Conservation (phyloP, 2,797 vertebrate genomes). For the Rhodeus uyekii region DNA sequence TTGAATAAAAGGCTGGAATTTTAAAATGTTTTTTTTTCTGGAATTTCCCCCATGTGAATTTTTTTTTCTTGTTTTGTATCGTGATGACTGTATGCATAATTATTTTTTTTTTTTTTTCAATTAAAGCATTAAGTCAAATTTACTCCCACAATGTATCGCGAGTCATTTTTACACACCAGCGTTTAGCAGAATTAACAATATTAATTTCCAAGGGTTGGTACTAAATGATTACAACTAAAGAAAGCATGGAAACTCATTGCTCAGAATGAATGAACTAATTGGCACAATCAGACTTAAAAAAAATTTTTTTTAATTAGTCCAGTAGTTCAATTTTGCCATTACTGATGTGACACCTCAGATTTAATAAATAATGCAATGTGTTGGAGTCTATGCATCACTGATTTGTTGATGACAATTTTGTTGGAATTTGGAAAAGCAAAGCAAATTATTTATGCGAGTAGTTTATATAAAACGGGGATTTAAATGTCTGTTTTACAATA, state of each 20-base stretch:
- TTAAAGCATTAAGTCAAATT: constrained; percentile 61
- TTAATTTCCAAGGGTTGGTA: not conserved
- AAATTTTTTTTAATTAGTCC: not conserved
- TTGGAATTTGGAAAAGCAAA: too few species aligned
- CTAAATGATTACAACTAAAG: not conserved
- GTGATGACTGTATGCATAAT: constrained; percentile 55
- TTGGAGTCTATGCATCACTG: too few species aligned
- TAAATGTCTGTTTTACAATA: not conserved
- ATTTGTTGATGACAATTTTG: not conserved
- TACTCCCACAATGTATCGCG: not conserved
- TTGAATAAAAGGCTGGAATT: constrained; percentile 72
- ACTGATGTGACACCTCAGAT: not conserved
- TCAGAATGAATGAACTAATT: not conserved
- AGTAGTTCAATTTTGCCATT: not conserved
- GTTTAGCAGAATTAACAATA: not conserved
- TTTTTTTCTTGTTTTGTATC: constrained; percentile 53
- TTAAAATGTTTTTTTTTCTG: constrained; percentile 51
- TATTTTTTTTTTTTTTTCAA: constrained; percentile 55
- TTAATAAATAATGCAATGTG: too few species aligned
- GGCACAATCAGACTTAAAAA: not conserved
- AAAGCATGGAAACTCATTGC: not conserved
- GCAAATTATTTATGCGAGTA: too few species aligned
- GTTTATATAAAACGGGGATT: too few species aligned
- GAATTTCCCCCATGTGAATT: not conserved
- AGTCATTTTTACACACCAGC: constrained; percentile 1